These are phyloP conservation scores for Aldrovandia affinis DNA, from an alignment of 2,797 vertebrate genomes.

Conservation along the genomic window DNA sequence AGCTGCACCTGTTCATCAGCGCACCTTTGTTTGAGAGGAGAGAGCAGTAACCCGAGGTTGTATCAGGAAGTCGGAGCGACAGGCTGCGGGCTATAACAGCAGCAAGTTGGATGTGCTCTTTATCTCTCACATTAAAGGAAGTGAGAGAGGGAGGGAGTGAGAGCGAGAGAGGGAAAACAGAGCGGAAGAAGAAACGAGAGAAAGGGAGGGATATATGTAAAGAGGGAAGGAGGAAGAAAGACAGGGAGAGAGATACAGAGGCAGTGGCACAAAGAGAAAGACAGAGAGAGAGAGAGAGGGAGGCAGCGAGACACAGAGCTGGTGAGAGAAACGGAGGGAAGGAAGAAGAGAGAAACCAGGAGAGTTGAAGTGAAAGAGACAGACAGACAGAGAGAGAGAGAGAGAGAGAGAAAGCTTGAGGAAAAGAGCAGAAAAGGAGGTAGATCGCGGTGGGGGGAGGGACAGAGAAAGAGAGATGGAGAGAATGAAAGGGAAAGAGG, in stretches of 20 bases:
- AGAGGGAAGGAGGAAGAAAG: no score
- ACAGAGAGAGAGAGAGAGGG: slow-evolving; percentile 11
- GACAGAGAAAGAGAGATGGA: slow-evolving; percentile 42
- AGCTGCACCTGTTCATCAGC: background rate
- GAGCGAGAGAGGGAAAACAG: background rate
- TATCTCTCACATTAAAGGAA: background rate
- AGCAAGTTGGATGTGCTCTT: background rate
- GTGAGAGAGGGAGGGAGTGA: background rate
- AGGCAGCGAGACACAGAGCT: slow-evolving; percentile 7
- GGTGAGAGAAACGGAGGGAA: background rate
- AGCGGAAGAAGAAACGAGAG: background rate
- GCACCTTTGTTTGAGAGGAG: background rate
- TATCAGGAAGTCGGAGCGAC: background rate
- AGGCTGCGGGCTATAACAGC: background rate
- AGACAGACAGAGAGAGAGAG: background rate
- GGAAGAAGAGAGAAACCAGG: background rate
- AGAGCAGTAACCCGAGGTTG: slow-evolving; percentile 7
- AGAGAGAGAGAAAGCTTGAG: background rate
- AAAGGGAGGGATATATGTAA: background rate
- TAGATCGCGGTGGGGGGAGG: slow-evolving; percentile 28
- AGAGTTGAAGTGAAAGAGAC: background rate
- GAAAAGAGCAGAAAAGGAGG: background rate
- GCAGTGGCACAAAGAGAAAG: background rate
- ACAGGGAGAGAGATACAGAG: background rate
- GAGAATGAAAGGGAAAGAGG: slow-evolving; percentile 27